Base-by-base conservation (phyloP, 2,797 vertebrate species). In the Galaxias olidus region DNA sequence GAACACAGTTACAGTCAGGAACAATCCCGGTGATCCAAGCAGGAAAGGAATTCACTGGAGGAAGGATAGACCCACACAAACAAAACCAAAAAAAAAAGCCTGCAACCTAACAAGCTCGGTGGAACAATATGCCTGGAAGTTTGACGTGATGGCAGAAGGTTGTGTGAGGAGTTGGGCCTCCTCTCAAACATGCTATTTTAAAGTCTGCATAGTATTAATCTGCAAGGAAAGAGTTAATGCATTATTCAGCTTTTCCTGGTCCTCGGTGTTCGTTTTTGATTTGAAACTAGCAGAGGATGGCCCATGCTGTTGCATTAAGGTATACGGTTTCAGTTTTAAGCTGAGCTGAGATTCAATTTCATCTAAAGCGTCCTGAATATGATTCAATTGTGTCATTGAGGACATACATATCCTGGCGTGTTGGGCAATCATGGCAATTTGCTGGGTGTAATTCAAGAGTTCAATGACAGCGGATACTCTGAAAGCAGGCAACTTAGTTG, bases 381-480 rank as follows among this genome's bases (percentile, higher is more conserved):
- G 71, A 80, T 82, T 66, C 68, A 67, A 67, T 74, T 80, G 49
- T 71, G 71, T 69, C 69, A 59, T 75, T 77, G 75, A 78, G 69
- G 71, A 68, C 75, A 79, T 79, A 59, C 80, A 69, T 77, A 48
- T 47, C 46, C 54, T 19, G 13, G 42, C 44, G 47, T 9, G 18
- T 30, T n/a, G 43, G 19, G 30, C 9, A 17, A 46, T 49, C 46
- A 18, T 15, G 20, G 48, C 13, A 13, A 40, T 64, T 18, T 59
- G 40, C 44, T 58, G 7, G 42, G 55, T 11, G 41, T 14, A 19
- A 30, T 11, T n/a, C 14, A n/a, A 47, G 13, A 51, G 40, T 46
- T 40, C 47, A 41, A 56, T n/a, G 53, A 5, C 19, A 53, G 51
- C 15, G 19, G 10, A n/a, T n/a, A n/a, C 19, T 18, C 12, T 47